Evolutionary conservation across 2,888 invertebrate genomes (phyloP), one percentile per base, ranked within the genome.

Genomic region (Lordiphosa fenestrarum): DNA sequence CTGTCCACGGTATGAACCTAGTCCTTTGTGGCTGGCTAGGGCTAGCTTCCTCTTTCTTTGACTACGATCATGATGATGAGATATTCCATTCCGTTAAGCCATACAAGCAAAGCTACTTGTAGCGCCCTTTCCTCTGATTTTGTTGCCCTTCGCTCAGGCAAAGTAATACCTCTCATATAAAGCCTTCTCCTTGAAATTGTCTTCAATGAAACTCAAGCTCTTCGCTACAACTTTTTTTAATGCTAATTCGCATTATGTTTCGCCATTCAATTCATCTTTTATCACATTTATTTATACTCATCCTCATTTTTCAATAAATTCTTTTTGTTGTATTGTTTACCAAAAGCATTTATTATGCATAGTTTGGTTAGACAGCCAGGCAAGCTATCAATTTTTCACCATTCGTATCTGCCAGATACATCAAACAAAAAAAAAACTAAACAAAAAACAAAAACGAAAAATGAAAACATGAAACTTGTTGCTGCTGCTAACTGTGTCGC

Each of bases 371-470:
- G 70, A 44, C 68, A 75, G 64, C 47, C 63, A 49, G 49, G 56
- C 66, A 72, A 68, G 76, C 82, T 81, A 76, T 76, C 81, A 76
- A 76, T 76, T 76, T 81, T 74, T 74, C 74, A 76, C 59, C 48
- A 55, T 52, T 50, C 75, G 63, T 74, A 74, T 82, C 82, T 77
- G 73, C 61, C 66, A 82, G 82, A 77, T 82, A 82, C 82, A 77
- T 78, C 75, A 74, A 71, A 62, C 73, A 57, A 54, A 73, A 69
- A 62, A 44, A 42, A 55, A 42, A 30, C 40, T 12, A 25, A 52
- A 25, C 35, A 48, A 41, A 35, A 49, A 37, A 36, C 39, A 49
- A 41, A 30, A 51, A 62, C 37, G 12, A 7, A 21, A 37, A 37
- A 37, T 36, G 19, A 40, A 13, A 38, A 48, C 49, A 37, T 44